phyloP scores from a whole-genome alignment of 2,797 vertebrate genomes.

The Danio jaintianensis region DNA sequence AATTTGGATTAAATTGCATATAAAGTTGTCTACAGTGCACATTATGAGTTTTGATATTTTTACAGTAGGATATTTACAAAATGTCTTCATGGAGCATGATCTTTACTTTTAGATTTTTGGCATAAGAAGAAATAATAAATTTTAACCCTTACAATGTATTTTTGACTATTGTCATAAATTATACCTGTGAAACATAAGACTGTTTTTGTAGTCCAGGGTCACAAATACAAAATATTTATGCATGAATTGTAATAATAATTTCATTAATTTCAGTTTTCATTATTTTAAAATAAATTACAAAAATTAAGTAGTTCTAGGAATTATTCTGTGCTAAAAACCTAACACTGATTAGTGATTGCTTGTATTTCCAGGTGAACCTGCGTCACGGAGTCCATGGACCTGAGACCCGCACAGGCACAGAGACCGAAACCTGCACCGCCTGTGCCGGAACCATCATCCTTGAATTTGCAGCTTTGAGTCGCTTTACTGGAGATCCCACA shows the following conservation, averaged over 20 bases:
- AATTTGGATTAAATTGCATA: too few species aligned
- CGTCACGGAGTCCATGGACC: conserved; percentile 93
- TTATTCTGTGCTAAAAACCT: neutral
- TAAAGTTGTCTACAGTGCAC: too few species aligned
- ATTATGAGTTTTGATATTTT: too few species aligned
- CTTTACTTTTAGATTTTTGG: too few species aligned
- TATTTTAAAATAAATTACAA: neutral
- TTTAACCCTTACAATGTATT: too few species aligned
- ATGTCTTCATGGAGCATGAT: too few species aligned
- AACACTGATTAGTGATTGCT: neutral
- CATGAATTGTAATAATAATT: neutral
- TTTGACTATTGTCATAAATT: too few species aligned
- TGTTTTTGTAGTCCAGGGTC: too few species aligned
- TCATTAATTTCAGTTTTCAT: too few species aligned
- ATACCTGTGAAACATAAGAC: too few species aligned
- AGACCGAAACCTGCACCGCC: conserved; percentile 97
- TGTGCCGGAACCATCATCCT: conserved; percentile 98
- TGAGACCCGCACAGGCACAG: conserved; percentile 93
- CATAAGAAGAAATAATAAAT: too few species aligned
- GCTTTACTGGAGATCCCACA: conserved; percentile 93
- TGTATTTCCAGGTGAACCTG: conserved; percentile 90
- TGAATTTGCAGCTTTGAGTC: conserved; percentile 97
- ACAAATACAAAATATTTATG: neutral
- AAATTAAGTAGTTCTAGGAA: neutral
- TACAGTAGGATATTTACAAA: too few species aligned